Percentiles rank a stretch among this genome's conserved stretches.
phyloP scores from a whole-genome alignment of 2,113 vertebrate genomes.

The Neolamprologus sp. region DNA sequence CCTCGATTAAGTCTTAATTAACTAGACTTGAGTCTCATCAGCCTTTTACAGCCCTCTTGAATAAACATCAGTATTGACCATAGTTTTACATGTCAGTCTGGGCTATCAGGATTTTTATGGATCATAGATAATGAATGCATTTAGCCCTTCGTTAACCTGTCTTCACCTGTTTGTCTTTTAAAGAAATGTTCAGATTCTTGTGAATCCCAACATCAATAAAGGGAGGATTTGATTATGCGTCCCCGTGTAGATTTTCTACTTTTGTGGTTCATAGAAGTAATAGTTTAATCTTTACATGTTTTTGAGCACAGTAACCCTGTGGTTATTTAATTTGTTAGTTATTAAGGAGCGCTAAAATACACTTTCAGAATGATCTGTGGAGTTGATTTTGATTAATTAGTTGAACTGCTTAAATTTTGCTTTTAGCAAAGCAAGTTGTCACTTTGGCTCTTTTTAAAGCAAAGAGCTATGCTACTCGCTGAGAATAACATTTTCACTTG shows the following conservation, averaged over 20 bases:
- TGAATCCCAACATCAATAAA: constrained; percentile 16
- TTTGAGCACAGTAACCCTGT: background rate
- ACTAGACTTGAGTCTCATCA: constrained; percentile 34
- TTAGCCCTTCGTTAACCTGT: constrained; percentile 5
- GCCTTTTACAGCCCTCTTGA: background rate
- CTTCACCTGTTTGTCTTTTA: background rate
- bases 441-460: background rate
- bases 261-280: background rate
- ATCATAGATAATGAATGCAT: constrained; percentile 14
- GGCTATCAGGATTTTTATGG: constrained; percentile 2
- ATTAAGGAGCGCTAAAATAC: background rate
- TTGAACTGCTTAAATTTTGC: background rate
- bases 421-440: background rate
- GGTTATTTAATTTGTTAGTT: background rate
- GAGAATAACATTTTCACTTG: background rate
- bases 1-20: constrained; percentile 46
- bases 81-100: constrained; percentile 21
- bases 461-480: background rate
- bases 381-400: background rate
- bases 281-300: background rate
- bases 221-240: background rate
- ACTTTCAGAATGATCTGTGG: background rate
- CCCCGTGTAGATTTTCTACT: background rate
- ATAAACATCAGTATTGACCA: constrained; percentile 55
- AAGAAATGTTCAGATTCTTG: background rate